phyloP scores from a whole-genome alignment of 2,888 invertebrate species.

The Latrodectus hesperus region DNA sequence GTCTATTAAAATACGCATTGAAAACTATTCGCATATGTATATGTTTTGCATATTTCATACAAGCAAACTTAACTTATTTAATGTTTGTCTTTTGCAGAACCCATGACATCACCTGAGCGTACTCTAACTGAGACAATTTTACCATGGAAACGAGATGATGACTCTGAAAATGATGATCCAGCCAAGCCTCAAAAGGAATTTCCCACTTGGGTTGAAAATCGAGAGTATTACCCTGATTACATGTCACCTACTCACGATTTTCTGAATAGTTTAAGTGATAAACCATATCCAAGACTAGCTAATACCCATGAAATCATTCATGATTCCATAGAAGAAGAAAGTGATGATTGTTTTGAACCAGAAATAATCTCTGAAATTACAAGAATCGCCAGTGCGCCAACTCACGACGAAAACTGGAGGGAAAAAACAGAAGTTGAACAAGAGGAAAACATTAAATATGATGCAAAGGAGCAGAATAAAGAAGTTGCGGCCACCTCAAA shows the following conservation, averaged over 20 bases:
- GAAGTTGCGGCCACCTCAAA: too few relatives aligned
- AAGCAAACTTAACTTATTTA: background rate
- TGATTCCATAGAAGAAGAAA: constrained; percentile 44
- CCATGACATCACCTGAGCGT: constrained; percentile 78
- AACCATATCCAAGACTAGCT: background rate
- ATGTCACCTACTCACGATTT: constrained; percentile 93
- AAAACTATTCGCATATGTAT: too few relatives aligned
- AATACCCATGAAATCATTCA: background rate
- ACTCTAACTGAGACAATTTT: constrained; percentile 92
- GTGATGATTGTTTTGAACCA: constrained; percentile 33
- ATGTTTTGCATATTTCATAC: background rate
- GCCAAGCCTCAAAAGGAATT: constrained; percentile 87
- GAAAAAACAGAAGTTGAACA: background rate
- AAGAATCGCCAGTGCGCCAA: background rate
- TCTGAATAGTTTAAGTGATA: constrained; percentile 77
- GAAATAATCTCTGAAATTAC: background rate
- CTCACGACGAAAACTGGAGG: background rate
- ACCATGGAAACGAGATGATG: constrained; percentile 86
- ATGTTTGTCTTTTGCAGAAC: constrained; percentile 5
- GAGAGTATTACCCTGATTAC: constrained; percentile 89
- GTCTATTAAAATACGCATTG: too few relatives aligned
- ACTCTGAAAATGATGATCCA: constrained; percentile 80
- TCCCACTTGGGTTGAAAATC: constrained; percentile 95
- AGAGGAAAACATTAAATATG: constrained; percentile 35
- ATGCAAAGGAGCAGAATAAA: background rate